A percentile compares a stretch with the other conserved stretches of the same genome.
Conservation (phyloP, 2,888 invertebrate species). For the Fragum sueziense region DNA sequence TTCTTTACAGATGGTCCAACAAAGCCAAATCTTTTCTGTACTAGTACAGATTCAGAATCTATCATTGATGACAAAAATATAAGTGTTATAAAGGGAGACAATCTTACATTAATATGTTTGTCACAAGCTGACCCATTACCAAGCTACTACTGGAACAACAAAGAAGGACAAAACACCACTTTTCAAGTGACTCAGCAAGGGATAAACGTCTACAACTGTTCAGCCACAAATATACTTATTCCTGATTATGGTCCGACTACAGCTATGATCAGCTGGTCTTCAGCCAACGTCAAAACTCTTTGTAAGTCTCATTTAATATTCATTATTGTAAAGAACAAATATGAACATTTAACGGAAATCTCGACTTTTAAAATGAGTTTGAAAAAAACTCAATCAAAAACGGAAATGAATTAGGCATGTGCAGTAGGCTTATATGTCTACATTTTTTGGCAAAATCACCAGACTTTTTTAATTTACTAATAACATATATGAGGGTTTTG, state of each 20-base stretch:
- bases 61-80: neutral
- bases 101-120: neutral
- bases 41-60: neutral
- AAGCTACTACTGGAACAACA: neutral
- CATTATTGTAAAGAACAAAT: neutral
- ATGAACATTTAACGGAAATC: neutral
- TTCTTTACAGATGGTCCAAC: conserved; percentile 1
- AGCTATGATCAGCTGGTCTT: neutral
- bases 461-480: too few relatives aligned
- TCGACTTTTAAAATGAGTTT: neutral
- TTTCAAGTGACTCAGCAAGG: neutral
- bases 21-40: neutral
- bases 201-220: neutral
- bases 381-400: neutral
- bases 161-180: neutral
- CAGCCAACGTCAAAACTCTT: neutral
- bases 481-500: too few relatives aligned
- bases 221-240: neutral
- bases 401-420: neutral
- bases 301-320: neutral
- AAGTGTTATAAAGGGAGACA: neutral
- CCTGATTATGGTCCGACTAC: neutral
- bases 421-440: neutral
- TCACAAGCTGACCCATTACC: neutral
- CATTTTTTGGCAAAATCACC: too few relatives aligned